Evolutionary conservation across 2,888 invertebrate species (phyloP), one percentile per base, ranked within the genome.

Genomic region (Macrophya alboannulata): DNA sequence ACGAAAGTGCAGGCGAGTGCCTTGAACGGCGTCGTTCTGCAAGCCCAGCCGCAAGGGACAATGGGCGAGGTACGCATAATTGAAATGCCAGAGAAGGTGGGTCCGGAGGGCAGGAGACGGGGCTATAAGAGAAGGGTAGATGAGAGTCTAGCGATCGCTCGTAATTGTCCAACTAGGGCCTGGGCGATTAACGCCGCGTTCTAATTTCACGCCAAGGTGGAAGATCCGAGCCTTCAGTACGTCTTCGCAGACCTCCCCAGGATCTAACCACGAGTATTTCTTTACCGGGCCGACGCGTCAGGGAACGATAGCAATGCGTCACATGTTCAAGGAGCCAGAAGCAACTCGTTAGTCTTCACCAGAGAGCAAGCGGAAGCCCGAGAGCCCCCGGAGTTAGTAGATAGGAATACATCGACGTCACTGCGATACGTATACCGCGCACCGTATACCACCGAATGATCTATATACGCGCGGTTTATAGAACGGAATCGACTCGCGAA

Each of bases 21-120:
- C 25, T 77, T 31, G 55, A 55, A 51, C 55, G 51, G 55, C 51
- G 51, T 62, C 37, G 81, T 77, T 77, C 77, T 77, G 55, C 77
- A 81, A n/a, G 43, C 45, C 43, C 12, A 59, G 59, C 81, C 59
- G 81, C 59, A 25, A 81, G 59, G 81, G 81, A 81, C 81, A 81
- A 81, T 62, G 81, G 81, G 81, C 81, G 62, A 81, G 81, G 62
- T 81, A 81, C 81, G 81, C 81, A 81, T 81, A 81, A 81, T 81
- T 81, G 81, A 81, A 81, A 81, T 81, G 81, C 81, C 81, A 62
- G 62, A n/a, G 31, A 51, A 31, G 17, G 31, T 25, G 37, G 45
- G 6, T 12, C 9, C 17, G 51, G 15, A 55, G 37, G 48, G 55
- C 9, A 21, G n/a, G 43, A 37, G 72, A 10, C n/a, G 40, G 25